phyloP scores from a whole-genome alignment of 2,888 invertebrate genomes.

The Rosalia funebris region DNA sequence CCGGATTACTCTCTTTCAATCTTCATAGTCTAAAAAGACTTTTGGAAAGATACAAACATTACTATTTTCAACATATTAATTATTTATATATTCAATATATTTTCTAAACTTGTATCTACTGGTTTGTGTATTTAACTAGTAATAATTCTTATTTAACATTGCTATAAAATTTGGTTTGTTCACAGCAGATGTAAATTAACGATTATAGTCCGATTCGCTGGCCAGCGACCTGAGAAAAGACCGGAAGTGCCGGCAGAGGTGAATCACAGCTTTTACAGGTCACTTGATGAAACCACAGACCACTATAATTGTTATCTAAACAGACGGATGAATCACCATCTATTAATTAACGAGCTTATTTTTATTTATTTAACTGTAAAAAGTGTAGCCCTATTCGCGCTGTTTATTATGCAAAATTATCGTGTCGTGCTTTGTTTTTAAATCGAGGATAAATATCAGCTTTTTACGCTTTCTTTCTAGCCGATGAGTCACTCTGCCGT shows the following conservation, averaged over 20 bases:
- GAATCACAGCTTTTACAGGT: slow-evolving; percentile 46
- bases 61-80: too few species aligned
- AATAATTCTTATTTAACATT: too few species aligned
- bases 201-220: slow-evolving; percentile 9
- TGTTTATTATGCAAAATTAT: slow-evolving; percentile 17
- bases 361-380: slow-evolving; percentile 22
- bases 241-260: slow-evolving; percentile 46
- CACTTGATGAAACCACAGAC: slow-evolving; percentile 39
- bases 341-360: slow-evolving; percentile 23
- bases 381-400: slow-evolving; percentile 2
- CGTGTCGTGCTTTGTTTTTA: slow-evolving; percentile 11
- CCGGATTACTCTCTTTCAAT: too few species aligned
- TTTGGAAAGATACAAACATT: too few species aligned
- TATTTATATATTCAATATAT: too few species aligned
- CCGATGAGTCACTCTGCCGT: slow-evolving; percentile 6
- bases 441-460: slow-evolving; percentile 8
- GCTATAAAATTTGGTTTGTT: too few species aligned
- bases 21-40: too few species aligned
- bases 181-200: background rate
- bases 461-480: slow-evolving; percentile 13
- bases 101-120: too few species aligned
- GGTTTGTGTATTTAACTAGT: too few species aligned
- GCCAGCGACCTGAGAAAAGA: slow-evolving; percentile 43
- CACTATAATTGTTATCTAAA: slow-evolving; percentile 22
- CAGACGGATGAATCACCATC: background rate